phyloP scores from a whole-genome alignment of 2,888 invertebrate species.

The Sarcophaga subvicina region DNA sequence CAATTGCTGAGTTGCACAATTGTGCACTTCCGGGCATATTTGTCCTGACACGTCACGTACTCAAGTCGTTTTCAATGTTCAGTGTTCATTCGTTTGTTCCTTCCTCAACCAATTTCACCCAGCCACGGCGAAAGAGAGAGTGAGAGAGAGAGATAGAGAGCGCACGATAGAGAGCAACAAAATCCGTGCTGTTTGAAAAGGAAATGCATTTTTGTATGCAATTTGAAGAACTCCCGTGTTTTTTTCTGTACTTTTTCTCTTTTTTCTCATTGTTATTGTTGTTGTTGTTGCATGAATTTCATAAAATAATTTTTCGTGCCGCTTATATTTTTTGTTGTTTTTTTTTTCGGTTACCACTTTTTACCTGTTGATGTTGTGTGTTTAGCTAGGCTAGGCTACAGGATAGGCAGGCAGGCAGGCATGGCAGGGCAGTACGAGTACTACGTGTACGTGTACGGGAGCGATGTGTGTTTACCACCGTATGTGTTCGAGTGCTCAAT shows the following conservation, averaged over 20 bases:
- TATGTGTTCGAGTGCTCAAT: conserved; percentile 69
- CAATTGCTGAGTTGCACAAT: conserved; percentile 80
- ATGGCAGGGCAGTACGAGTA: too few species aligned
- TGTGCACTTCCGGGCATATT: conserved; percentile 81
- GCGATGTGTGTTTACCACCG: not conserved
- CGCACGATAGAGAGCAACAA: conserved; percentile 24
- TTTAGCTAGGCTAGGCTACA: too few species aligned
- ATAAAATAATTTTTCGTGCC: conserved; percentile 15
- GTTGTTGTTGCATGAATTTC: conserved; percentile 24
- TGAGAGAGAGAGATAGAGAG: not conserved
- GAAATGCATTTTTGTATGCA: conserved; percentile 70
- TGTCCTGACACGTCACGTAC: conserved; percentile 72
- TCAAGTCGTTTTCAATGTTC: conserved; percentile 28
- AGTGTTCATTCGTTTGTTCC: conserved; percentile 50
- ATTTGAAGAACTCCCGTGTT: conserved; percentile 32
- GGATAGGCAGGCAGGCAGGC: not conserved
- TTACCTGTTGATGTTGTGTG: conserved; percentile 56
- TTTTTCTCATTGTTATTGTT: not conserved
- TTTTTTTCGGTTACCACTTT: conserved; percentile 50
- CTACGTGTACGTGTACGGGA: too few species aligned
- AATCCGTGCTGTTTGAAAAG: conserved; percentile 47
- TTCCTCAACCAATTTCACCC: not conserved
- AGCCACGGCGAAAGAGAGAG: not conserved
- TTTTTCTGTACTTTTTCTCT: conserved; percentile 26
- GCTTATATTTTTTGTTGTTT: conserved; percentile 14